Percentiles rank a stretch among this genome's conserved stretches.
Conservation (phyloP, 2,113 vertebrate species). For the Nansenia antarctica region DNA sequence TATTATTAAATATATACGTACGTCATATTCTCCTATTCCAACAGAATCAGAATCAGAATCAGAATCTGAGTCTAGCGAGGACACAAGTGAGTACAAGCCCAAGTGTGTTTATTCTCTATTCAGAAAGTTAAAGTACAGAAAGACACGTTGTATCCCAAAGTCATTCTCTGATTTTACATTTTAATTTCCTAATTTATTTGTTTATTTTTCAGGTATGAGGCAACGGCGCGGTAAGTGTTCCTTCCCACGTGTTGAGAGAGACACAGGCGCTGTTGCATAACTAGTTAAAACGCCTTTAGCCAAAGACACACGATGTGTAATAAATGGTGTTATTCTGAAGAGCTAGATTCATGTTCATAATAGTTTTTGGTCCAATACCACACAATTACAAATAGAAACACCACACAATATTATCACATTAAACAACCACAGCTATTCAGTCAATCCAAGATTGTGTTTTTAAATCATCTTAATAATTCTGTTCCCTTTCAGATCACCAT, state of each 20-base stretch:
- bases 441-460: neutral
- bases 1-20: neutral
- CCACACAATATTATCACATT: neutral
- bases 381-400: neutral
- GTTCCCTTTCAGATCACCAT: slow-evolving; percentile 39
- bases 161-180: too few relatives aligned
- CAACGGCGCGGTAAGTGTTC: slow-evolving; percentile 51
- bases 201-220: slow-evolving; percentile 46
- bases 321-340: too few relatives aligned
- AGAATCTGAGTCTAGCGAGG: slow-evolving; percentile 58
- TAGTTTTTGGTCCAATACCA: neutral
- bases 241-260: neutral
- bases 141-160: too few relatives aligned
- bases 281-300: too few relatives aligned
- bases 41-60: slow-evolving; percentile 53
- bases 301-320: too few relatives aligned
- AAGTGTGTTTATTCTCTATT: too few relatives aligned
- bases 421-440: neutral
- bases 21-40: neutral
- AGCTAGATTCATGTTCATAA: neutral
- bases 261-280: too few relatives aligned
- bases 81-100: too few relatives aligned
- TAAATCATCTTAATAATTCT: neutral
- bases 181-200: too few relatives aligned
- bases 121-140: too few relatives aligned